A percentile compares a stretch with the other conserved stretches of the same genome.
phyloP scores from a whole-genome alignment of 2,797 vertebrate species.

The Eulemur mongoz region DNA sequence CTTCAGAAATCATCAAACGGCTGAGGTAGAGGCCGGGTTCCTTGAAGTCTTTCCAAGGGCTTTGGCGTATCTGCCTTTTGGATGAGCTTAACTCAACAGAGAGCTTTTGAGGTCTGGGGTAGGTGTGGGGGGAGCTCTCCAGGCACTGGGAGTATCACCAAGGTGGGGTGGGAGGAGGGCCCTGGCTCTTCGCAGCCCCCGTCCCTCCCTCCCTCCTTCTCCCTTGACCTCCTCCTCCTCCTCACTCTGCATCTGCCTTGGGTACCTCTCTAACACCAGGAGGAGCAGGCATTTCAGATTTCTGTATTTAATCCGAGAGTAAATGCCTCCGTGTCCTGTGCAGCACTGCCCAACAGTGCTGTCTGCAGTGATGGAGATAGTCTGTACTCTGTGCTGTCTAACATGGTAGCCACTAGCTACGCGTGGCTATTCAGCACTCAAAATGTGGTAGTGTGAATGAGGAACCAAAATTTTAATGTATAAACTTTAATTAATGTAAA shows the following conservation, averaged over 20 bases:
- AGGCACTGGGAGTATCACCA: neutral
- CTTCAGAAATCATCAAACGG: conserved; percentile 61
- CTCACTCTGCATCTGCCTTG: neutral
- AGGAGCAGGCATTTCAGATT: neutral
- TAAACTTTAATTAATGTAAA: neutral
- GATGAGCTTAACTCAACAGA: conserved; percentile 64
- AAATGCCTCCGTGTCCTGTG: neutral
- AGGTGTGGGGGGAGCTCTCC: neutral
- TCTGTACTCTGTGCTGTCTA: neutral
- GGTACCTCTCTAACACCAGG: neutral
- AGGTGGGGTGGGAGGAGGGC: neutral
- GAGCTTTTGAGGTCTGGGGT: neutral
- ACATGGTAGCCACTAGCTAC: neutral
- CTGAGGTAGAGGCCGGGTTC: conserved; percentile 59
- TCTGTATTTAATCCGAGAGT: neutral
- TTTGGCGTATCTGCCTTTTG: conserved; percentile 65
- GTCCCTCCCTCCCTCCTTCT: neutral
- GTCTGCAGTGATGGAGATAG: neutral
- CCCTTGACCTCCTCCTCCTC: neutral
- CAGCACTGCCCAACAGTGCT: neutral
- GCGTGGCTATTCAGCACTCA: neutral
- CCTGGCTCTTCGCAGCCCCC: neutral
- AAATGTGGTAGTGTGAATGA: neutral
- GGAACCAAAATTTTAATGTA: neutral
- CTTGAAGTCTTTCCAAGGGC: conserved; percentile 73